phyloP scores from a whole-genome alignment of 2,888 invertebrate genomes.

The Acleris laterana region DNA sequence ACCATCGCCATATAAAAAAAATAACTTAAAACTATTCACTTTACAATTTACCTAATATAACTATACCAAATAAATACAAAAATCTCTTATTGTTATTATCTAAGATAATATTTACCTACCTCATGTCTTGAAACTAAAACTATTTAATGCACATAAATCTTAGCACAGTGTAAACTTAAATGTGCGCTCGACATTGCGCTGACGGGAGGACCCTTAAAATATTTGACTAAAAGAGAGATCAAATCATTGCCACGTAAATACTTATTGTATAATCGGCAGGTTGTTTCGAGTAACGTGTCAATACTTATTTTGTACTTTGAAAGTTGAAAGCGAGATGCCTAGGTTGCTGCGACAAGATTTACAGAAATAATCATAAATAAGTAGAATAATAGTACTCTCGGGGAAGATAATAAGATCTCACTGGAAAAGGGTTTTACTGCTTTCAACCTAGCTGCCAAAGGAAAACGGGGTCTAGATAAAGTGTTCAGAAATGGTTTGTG shows the following conservation, averaged over 20 bases:
- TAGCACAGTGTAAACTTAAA: constrained; percentile 59
- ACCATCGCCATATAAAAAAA: constrained; percentile 81
- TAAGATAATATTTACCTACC: constrained; percentile 81
- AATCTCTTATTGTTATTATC: constrained; percentile 79
- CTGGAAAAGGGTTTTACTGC: constrained; percentile 24
- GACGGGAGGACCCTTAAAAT: constrained; percentile 81
- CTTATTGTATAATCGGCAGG: constrained; percentile 66
- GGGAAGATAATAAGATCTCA: constrained; percentile 18
- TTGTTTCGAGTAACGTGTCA: constrained; percentile 55
- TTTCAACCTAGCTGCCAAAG: constrained; percentile 37
- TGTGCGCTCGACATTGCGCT: constrained; percentile 52
- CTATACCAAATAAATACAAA: constrained; percentile 84
- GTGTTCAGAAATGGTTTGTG: background rate
- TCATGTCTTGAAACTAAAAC: constrained; percentile 82
- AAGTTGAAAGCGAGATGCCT: constrained; percentile 58
- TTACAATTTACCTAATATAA: constrained; percentile 84
- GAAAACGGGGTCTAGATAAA: constrained; percentile 15
- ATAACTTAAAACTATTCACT: constrained; percentile 77
- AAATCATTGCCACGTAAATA: constrained; percentile 87
- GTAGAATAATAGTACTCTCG: constrained; percentile 3
- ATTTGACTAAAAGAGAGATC: constrained; percentile 90
- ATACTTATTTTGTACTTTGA: constrained; percentile 76
- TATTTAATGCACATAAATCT: constrained; percentile 77
- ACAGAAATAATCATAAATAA: constrained; percentile 4
- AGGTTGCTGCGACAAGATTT: constrained; percentile 38